Percentiles rank a stretch among this genome's conserved stretches.
phyloP scores from a whole-genome alignment of 2,888 invertebrate species.

The Punctoribates punctum region DNA sequence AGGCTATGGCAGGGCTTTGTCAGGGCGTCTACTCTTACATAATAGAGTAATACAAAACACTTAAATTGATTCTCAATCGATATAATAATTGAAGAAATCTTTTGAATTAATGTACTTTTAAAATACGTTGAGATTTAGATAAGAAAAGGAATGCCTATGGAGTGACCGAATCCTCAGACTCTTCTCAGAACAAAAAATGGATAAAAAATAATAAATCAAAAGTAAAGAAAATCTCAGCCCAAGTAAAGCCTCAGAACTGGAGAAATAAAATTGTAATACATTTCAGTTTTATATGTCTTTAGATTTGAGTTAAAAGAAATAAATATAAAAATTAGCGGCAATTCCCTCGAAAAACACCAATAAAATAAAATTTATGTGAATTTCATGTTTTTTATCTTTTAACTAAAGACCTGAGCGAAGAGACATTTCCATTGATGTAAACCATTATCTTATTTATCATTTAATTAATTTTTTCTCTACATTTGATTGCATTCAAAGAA shows the following conservation, averaged over 20 bases:
- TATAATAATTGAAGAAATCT: slow-evolving; percentile 12
- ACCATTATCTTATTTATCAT: slow-evolving; percentile 10
- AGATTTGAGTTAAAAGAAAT: no score
- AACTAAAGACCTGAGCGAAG: background rate
- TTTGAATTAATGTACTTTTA: background rate
- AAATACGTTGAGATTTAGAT: background rate
- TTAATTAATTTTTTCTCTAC: slow-evolving; percentile 14
- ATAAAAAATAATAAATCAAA: slow-evolving; percentile 10
- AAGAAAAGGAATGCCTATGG: background rate
- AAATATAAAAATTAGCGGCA: no score
- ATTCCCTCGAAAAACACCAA: background rate
- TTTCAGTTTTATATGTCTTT: no score
- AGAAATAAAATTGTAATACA: no score
- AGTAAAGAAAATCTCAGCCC: background rate
- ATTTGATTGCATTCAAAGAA: background rate
- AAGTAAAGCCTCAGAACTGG: background rate
- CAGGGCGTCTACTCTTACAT: slow-evolving; percentile 10
- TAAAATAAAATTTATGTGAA: background rate
- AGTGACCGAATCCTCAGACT: slow-evolving; percentile 13
- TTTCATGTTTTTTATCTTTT: no score
- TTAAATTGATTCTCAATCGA: slow-evolving; percentile 23
- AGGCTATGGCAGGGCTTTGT: no score
- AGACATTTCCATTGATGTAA: background rate
- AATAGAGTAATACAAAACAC: background rate
- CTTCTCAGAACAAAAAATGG: background rate